Evolutionary conservation across 2,113 vertebrate species (phyloP), one percentile per base, ranked within the genome.

Genomic region (Oreotrochilus melanogaster): DNA sequence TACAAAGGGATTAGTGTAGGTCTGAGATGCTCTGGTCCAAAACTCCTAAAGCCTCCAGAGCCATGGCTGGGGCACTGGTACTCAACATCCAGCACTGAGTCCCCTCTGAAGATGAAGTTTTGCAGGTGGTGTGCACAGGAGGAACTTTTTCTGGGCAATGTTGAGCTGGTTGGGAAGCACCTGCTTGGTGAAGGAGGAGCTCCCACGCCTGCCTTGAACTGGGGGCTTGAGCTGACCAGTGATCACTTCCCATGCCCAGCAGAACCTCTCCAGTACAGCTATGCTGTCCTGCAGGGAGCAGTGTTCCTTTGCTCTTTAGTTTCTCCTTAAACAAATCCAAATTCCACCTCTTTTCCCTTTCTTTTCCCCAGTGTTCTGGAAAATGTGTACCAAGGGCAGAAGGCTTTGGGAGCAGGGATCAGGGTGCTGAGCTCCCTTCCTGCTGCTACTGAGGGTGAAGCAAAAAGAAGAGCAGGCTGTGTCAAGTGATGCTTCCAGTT

Each of bases 311-410:
- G 73, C 42, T 76, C 17, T 51, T 37, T 43, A 33, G 30, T 66
- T 61, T 70, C 31, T 42, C 64, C 57, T 58, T 60, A 37, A 87
- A 54, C 73, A 89, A 80, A 64, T 18, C 81, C 69, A 30, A 14
- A n/a, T 57, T 39, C 48, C 82, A 71, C 9, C 31, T 9, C 18
- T 66, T 51, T 37, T 22, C 53, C 4, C 11, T 35, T 57, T n/a
- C 30, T 43, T 79, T 75, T 53, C 2, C 54, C 35, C 73, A 92
- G 56, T 6, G 0, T 9, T 28, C 57, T 30, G 60, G 56, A 57
- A 35, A 12, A 22, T 0, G 48, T 39, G 45, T 25, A 60, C n/a
- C 0, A 1, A 51, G 67, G 57, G 60, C 60, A 39, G 0, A 1
- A 74, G 57, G 61, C 31, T 79, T 50, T 76, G 0, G 2, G 88